A percentile compares a stretch with the other conserved stretches of the same genome.
phyloP scores from a whole-genome alignment of 2,113 vertebrate species.

The Pluvianellus socialis region DNA sequence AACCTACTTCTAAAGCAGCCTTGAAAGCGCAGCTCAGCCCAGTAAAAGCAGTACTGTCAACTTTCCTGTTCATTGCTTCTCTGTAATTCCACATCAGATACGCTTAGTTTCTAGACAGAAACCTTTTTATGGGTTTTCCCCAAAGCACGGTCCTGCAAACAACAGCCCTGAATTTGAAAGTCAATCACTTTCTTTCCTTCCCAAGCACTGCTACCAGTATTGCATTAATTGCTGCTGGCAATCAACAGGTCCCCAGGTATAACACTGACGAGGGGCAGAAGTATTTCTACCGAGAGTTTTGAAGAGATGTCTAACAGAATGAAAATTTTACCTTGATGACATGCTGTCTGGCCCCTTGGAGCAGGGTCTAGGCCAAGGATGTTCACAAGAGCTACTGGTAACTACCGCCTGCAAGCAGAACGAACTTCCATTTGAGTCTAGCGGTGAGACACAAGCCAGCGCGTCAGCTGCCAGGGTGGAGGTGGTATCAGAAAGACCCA shows the following conservation, averaged over 20 bases:
- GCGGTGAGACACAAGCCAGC: not conserved
- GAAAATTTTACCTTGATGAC: not conserved
- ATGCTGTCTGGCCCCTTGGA: not conserved
- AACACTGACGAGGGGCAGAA: not conserved
- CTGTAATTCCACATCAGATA: slow-evolving; percentile 16
- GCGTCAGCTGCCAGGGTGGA: not conserved
- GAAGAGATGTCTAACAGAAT: not conserved
- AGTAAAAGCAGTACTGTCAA: not conserved
- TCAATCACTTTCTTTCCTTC: slow-evolving; percentile 3
- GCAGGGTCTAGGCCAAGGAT: not conserved
- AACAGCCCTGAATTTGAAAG: slow-evolving; percentile 22
- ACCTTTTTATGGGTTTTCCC: not conserved
- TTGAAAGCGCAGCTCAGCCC: not conserved
- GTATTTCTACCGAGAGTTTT: not conserved
- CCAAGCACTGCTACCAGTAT: not conserved
- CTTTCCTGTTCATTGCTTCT: not conserved
- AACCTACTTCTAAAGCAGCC: slow-evolving; percentile 12
- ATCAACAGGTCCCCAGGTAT: not conserved
- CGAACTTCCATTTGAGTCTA: not conserved
- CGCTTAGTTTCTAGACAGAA: slow-evolving; percentile 10
- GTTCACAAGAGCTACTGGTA: not conserved
- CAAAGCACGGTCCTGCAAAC: not conserved
- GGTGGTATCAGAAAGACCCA: not conserved
- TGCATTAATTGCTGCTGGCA: slow-evolving; percentile 1
- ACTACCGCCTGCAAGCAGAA: not conserved